Base-by-base conservation (phyloP, 2,113 vertebrate genomes). In the Pachypanchax playfairii region DNA sequence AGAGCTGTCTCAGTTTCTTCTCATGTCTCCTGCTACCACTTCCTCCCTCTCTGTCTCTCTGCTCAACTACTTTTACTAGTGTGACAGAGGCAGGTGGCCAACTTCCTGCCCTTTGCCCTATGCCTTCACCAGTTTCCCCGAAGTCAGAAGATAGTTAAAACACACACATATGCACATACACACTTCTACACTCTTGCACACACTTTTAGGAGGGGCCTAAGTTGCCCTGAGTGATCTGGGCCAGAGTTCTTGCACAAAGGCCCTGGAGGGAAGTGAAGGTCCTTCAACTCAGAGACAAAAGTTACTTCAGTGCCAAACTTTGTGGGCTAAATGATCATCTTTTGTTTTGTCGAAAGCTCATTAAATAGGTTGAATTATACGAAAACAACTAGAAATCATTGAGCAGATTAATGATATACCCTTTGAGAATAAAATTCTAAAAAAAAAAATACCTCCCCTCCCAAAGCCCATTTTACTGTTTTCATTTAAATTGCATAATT, bases 91-190 rank as follows among this genome's bases (percentile, higher is more conserved):
- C 83, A 90, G 85, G 79, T 91, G 89, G 83, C 85, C 82, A 82
- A 87, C 84, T 89, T 89, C 82, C 82, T 88, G 85, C 82, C 84
- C 88, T 89, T 87, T 91, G 86, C 89, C n/a, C n/a, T n/a, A n/a
- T n/a, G n/a, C 90, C 85, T 89, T 90, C 67, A 88, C 82, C 75
- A 72, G 75, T 83, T 85, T 80, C 74, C 77, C 43, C 28, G 67
- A 79, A 77, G 86, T 82, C 81, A 70, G 77, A 65, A 83, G 82
- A 80, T 74, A 81, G 79, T 49, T 60, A 61, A 76, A 71, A 58
- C 44, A 66, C 38, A 64, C 53, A 50, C 68, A 70, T 51, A 41
- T 61, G 55, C 43, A 64, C 21, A 49, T 53, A 61, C 55, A 71
- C 65, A 73, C 60, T 56, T 26, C 41, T 43, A 70, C 50, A 64